Percentiles rank a stretch among this genome's conserved stretches.
phyloP scores from a whole-genome alignment of 30 jellyfish, hydroid and myxozoan genomes.

The Aurelia sp. region DNA sequence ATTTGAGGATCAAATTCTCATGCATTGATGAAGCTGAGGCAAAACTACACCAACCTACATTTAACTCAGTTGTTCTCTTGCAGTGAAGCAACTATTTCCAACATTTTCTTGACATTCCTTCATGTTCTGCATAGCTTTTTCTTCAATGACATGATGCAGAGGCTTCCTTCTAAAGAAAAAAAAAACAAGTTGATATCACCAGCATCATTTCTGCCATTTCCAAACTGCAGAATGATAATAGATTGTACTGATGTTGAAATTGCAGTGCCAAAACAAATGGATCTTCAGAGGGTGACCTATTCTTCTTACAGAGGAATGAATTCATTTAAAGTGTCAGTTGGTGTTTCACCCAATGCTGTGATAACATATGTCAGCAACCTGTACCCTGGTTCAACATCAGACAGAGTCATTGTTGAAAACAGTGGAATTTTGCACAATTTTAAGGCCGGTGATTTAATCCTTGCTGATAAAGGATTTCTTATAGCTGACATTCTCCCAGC shows the following conservation, averaged over 20 bases:
- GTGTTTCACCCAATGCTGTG: slow-evolving; percentile 21
- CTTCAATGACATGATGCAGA: slow-evolving; percentile 11
- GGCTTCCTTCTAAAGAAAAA: slow-evolving; percentile 30
- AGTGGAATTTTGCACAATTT: slow-evolving; percentile 15
- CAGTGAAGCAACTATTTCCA: slow-evolving; percentile 46
- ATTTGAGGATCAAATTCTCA: slow-evolving; percentile 30
- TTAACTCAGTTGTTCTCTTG: slow-evolving; percentile 36
- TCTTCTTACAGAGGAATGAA: slow-evolving; percentile 3
- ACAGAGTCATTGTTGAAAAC: slow-evolving; percentile 26
- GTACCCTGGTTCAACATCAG: slow-evolving; percentile 23
- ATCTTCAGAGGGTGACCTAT: not conserved
- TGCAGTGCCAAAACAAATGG: slow-evolving; percentile 1
- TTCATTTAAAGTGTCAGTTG: slow-evolving; percentile 2
- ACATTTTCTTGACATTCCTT: slow-evolving; percentile 12
- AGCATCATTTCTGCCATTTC: slow-evolving; percentile 26
- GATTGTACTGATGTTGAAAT: slow-evolving; percentile 3
- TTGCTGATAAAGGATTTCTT: slow-evolving; percentile 21
- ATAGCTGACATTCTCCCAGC: slow-evolving; percentile 18
- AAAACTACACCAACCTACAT: slow-evolving; percentile 45
- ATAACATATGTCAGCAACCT: slow-evolving; percentile 15
- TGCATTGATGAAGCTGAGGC: slow-evolving; percentile 36
- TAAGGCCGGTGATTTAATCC: slow-evolving; percentile 25
- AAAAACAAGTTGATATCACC: slow-evolving; percentile 25
- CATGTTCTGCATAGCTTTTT: slow-evolving; percentile 14
- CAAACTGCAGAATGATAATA: slow-evolving; percentile 13